Percentiles rank a stretch among this genome's conserved stretches.
Conservation (phyloP, 1,140 invertebrate species). For the Cyphomyrmex costatus region DNA sequence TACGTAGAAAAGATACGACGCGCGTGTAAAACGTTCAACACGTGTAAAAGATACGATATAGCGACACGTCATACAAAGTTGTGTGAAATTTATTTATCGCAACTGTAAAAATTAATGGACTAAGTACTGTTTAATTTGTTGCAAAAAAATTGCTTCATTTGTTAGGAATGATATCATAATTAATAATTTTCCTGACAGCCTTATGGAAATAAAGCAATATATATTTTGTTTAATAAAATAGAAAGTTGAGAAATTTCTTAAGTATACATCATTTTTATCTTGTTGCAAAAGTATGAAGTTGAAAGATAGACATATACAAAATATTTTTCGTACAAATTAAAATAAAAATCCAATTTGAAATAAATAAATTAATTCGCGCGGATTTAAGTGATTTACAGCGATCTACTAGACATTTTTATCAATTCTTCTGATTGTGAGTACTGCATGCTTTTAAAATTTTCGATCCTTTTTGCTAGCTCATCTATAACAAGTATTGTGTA, state of each 20-base stretch:
- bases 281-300: neutral
- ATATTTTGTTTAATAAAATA: neutral
- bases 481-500: neutral
- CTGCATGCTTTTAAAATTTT: neutral
- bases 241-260: neutral
- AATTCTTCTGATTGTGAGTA: neutral
- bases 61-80: too few species aligned
- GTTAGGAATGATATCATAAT: neutral
- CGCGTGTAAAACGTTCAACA: too few species aligned
- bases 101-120: too few species aligned
- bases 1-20: too few species aligned
- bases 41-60: too few species aligned
- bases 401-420: neutral
- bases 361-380: neutral
- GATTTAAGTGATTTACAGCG: neutral
- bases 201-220: neutral
- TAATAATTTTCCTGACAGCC: neutral
- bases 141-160: too few species aligned
- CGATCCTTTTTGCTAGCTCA: neutral
- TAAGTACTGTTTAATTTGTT: too few species aligned
- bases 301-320: neutral
- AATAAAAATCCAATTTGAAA: constrained; percentile 3
- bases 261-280: neutral
- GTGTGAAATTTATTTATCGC: too few species aligned
- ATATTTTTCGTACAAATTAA: neutral